These are phyloP conservation scores for Zaprionus taronus DNA, from an alignment of 1,140 invertebrate genomes.

Conservation along the genomic window DNA sequence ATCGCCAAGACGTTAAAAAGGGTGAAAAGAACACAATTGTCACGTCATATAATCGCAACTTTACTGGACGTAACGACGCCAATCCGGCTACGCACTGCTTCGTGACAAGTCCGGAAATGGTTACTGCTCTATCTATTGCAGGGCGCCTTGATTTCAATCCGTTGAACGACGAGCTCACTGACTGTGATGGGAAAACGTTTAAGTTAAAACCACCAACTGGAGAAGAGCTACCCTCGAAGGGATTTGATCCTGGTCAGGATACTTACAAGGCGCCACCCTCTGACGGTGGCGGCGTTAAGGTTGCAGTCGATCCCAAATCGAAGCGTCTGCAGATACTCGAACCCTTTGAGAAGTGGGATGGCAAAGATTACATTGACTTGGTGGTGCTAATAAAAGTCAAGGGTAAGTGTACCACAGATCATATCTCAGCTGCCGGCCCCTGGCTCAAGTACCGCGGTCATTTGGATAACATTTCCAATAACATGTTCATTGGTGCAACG, in stretches of 20 bases:
- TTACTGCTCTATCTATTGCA: constrained; percentile 96
- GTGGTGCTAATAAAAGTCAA: constrained; percentile 98
- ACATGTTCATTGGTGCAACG: constrained; percentile 98
- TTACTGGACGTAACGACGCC: constrained; percentile 98
- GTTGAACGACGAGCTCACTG: constrained; percentile 91
- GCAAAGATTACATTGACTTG: constrained; percentile 96
- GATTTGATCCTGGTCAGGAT: constrained; percentile 98
- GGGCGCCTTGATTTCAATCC: constrained; percentile 98
- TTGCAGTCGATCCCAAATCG: constrained; percentile 95
- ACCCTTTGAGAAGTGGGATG: constrained; percentile 98
- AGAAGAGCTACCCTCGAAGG: constrained; percentile 95
- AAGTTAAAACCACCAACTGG: constrained; percentile 94
- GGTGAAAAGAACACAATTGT: constrained; percentile 99
- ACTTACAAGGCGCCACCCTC: constrained; percentile 96
- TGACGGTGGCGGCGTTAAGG: constrained; percentile 85
- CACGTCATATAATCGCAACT: constrained; percentile 99
- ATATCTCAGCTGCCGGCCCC: constrained; percentile 99
- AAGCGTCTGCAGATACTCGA: constrained; percentile 96
- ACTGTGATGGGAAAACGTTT: constrained; percentile 94
- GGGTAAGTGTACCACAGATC: constrained; percentile 99
- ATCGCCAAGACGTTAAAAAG: constrained; percentile 98
- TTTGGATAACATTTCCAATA: constrained; percentile 99
- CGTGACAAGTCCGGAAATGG: constrained; percentile 99
- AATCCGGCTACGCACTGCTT: constrained; percentile 99
- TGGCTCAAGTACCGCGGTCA: constrained; percentile 99